Evolutionary conservation across 2,797 vertebrate genomes (phyloP).

Genomic region (Xenopus petersii): DNA sequence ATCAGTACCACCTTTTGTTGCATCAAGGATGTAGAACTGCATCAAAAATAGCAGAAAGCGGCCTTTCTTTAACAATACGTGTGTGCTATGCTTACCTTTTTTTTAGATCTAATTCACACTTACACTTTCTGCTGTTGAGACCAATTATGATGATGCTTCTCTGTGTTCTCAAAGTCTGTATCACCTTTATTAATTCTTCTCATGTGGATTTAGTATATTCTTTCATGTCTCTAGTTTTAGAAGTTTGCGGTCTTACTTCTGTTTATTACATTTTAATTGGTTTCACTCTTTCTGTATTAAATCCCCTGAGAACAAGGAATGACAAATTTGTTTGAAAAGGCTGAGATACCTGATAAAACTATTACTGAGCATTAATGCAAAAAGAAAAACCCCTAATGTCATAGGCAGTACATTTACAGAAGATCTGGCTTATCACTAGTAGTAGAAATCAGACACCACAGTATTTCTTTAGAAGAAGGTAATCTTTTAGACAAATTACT

Average conservation of each 20-base stretch:
- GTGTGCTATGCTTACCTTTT: slow-evolving; percentile 5
- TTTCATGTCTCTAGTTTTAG: slow-evolving; percentile 41
- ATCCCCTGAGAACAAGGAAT: slow-evolving; percentile 3
- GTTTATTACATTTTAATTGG: slow-evolving; percentile 34
- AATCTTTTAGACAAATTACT: too few relatives aligned
- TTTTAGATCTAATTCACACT: slow-evolving; percentile 46
- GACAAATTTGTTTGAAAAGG: too few relatives aligned
- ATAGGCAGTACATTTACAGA: too few relatives aligned
- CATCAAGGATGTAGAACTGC: too few relatives aligned
- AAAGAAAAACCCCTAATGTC: too few relatives aligned
- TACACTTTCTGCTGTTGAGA: slow-evolving; percentile 35
- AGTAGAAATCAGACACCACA: too few relatives aligned
- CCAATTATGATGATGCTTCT: slow-evolving; percentile 37
- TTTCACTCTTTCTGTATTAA: slow-evolving; percentile 25
- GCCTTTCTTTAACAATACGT: slow-evolving; percentile 6
- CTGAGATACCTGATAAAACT: too few relatives aligned
- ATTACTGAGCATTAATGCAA: too few relatives aligned
- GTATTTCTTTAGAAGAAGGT: too few relatives aligned
- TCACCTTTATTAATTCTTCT: slow-evolving; percentile 44
- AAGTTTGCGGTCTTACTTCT: slow-evolving; percentile 39
- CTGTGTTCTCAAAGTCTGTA: slow-evolving; percentile 34
- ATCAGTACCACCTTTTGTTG: too few relatives aligned
- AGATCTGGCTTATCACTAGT: too few relatives aligned
- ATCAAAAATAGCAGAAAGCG: neutral
- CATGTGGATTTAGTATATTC: slow-evolving; percentile 45